These are phyloP conservation scores for Heliconius sara DNA, from an alignment of 2,888 invertebrate genomes.

Conservation along the genomic window DNA sequence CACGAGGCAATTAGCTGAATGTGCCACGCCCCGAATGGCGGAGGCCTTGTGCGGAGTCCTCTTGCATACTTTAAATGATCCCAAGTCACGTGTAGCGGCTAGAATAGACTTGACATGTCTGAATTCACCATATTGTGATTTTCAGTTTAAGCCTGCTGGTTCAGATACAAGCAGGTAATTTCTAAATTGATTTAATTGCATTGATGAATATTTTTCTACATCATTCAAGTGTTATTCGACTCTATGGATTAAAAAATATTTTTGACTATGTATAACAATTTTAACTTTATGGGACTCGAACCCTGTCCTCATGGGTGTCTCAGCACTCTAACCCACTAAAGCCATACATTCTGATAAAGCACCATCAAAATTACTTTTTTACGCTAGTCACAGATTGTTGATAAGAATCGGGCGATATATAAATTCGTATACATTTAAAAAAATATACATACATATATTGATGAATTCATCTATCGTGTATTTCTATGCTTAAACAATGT, in stretches of 20 bases:
- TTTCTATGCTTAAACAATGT: too few relatives aligned
- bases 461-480: too few relatives aligned
- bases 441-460: too few relatives aligned
- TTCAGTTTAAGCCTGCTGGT: constrained; percentile 90
- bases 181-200: constrained; percentile 10
- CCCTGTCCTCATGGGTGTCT: too few relatives aligned
- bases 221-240: background rate
- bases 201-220: background rate
- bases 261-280: too few relatives aligned
- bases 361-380: too few relatives aligned
- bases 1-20: constrained; percentile 92
- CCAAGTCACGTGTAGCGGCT: constrained; percentile 89
- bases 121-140: constrained; percentile 95
- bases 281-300: too few relatives aligned
- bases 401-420: too few relatives aligned
- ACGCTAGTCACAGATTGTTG: too few relatives aligned
- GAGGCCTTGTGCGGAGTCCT: constrained; percentile 95
- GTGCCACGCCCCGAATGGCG: constrained; percentile 93
- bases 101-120: constrained; percentile 93
- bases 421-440: too few relatives aligned
- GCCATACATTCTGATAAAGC: too few relatives aligned
- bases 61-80: constrained; percentile 92
- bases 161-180: constrained; percentile 88
- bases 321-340: too few relatives aligned
- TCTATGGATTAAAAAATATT: background rate